Conservation (phyloP, 2,797 vertebrate genomes). For the Bryconaethiops microstoma region DNA sequence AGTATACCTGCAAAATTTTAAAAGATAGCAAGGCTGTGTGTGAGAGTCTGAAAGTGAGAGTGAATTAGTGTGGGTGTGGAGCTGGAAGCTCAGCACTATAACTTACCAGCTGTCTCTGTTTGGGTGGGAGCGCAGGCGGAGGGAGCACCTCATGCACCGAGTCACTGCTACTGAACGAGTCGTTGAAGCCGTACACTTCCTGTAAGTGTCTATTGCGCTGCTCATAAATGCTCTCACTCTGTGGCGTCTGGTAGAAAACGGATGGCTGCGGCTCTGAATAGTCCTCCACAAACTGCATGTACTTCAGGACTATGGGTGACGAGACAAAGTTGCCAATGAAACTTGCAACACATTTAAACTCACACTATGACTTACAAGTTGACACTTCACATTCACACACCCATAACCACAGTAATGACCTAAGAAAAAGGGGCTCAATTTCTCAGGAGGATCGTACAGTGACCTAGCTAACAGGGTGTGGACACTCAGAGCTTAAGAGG, state of each 20-base stretch:
- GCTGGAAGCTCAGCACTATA: not conserved
- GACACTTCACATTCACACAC: not conserved
- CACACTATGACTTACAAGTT: slow-evolving; percentile 1
- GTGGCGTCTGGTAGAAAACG: slow-evolving; percentile 88
- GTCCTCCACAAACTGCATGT: slow-evolving; percentile 90
- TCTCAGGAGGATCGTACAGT: not conserved
- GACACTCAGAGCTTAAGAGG: no score
- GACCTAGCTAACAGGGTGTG: no score
- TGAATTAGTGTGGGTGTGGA: slow-evolving; percentile 3
- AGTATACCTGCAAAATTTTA: not conserved
- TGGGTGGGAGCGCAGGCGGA: slow-evolving; percentile 86
- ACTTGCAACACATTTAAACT: not conserved
- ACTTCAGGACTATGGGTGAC: slow-evolving; percentile 82
- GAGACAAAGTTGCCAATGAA: slow-evolving; percentile 10
- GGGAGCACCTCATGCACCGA: slow-evolving; percentile 71
- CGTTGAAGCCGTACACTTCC: slow-evolving; percentile 81
- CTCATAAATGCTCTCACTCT: slow-evolving; percentile 85
- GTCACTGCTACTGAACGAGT: slow-evolving; percentile 77
- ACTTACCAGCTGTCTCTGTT: slow-evolving; percentile 91
- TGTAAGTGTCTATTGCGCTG: slow-evolving; percentile 84
- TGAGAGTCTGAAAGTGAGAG: slow-evolving; percentile 10
- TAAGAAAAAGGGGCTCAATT: not conserved
- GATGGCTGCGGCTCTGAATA: slow-evolving; percentile 85
- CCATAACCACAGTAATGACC: not conserved
- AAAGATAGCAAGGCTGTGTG: not conserved